A percentile compares a stretch with the other conserved stretches of the same genome.
These are phyloP conservation scores for Cryptus armator DNA, from an alignment of 2,888 invertebrate species.

Conservation along the genomic window DNA sequence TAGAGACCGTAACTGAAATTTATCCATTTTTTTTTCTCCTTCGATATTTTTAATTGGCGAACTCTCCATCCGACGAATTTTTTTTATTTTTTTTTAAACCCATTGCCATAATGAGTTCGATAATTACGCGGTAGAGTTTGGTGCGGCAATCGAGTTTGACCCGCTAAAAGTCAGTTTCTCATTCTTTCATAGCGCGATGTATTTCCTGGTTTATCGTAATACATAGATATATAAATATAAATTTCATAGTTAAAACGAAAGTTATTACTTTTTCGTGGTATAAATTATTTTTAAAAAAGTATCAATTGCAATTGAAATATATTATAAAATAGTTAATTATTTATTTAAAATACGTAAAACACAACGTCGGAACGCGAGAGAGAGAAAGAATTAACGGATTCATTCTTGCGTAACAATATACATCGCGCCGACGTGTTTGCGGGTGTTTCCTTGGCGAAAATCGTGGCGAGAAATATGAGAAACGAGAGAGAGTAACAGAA, in stretches of 20 bases:
- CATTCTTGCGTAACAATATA: not conserved
- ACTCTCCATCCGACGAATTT: not conserved
- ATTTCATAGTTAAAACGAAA: not conserved
- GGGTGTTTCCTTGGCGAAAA: slow-evolving; percentile 28
- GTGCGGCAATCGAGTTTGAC: slow-evolving; percentile 12
- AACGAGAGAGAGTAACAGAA: slow-evolving; percentile 1
- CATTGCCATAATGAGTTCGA: no score
- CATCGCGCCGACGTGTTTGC: slow-evolving; percentile 1
- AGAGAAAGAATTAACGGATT: not conserved
- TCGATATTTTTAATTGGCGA: not conserved
- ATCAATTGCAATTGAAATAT: not conserved
- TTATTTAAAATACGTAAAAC: not conserved
- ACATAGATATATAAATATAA: no score
- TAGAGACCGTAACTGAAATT: no score
- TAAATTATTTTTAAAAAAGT: not conserved
- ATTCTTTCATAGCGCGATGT: not conserved
- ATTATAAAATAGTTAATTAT: slow-evolving; percentile 9
- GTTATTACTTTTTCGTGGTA: not conserved
- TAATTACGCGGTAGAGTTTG: no score
- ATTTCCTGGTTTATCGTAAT: not conserved
- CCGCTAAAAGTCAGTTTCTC: slow-evolving; percentile 13
- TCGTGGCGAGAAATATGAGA: slow-evolving; percentile 1
- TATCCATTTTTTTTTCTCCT: no score
- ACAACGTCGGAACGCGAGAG: not conserved
- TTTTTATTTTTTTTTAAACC: slow-evolving; percentile 1